Evolutionary conservation across 2,888 invertebrate genomes (phyloP), one percentile per base, ranked within the genome.

Genomic region (Watsonalla binaria): DNA sequence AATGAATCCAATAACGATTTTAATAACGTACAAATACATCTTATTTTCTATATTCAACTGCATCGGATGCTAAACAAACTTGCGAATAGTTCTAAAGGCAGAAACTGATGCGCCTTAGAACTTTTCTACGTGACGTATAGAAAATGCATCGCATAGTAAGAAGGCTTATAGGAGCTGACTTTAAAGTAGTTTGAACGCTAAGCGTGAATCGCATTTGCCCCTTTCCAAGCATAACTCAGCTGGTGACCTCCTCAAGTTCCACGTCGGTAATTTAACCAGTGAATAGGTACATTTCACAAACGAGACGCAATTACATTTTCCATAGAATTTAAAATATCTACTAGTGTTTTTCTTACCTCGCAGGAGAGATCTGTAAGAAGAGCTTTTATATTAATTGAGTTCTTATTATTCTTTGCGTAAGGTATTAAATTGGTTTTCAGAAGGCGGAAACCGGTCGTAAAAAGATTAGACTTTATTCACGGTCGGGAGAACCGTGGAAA

Each of bases 101-200:
- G 37, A 14, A 49, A 9, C 49, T 49, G 49, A 49, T 49, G 37
- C 49, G 37, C 49, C 37, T 48, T 72, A 72, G 65, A 73, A 83
- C 74, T 81, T 78, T 72, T 67, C 70, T 66, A 72, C 76, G 80
- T 77, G 78, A 78, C 72, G 72, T 78, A 82, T 82, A 72, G 81
- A 76, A 76, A 80, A 82, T 82, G 82, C 84, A 83, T 78, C 76
- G 72, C 75, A 78, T 74, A 65, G 72, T 77, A 77, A 78, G 79
- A 76, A 76, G 78, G 78, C 80, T 84, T 80, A 80, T 75, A 76
- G 68, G 70, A 71, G 72, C 76, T 76, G 82, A 84, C 80, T 85
- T 81, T 82, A 78, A 85, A 85, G 76, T 69, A 83, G 81, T 80
- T 78, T 65, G 59, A 58, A 72, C 72, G 78, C 77, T 80, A 75